A percentile compares a stretch with the other conserved stretches of the same genome.
Conservation (phyloP, 1,140 invertebrate species). For the Proales similis region DNA sequence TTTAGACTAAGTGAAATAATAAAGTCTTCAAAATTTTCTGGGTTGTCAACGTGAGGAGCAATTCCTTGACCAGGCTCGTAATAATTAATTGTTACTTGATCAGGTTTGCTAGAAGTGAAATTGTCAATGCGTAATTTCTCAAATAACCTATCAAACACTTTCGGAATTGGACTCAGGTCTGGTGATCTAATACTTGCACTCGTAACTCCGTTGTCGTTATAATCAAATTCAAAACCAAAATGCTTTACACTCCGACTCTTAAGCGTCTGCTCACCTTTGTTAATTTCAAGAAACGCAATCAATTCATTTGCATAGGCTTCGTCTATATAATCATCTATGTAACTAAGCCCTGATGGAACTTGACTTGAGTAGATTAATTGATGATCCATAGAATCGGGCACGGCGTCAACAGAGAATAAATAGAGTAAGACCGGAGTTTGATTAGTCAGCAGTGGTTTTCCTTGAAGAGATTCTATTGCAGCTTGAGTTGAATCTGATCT, state of each 20-base stretch:
- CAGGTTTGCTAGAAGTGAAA: constrained; percentile 58
- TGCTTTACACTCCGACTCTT: constrained; percentile 83
- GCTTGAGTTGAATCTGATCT: background rate
- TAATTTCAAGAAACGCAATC: background rate
- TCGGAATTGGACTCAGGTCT: no score
- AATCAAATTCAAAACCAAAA: constrained; percentile 86
- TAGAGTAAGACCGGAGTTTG: constrained; percentile 25
- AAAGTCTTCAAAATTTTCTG: constrained; percentile 79
- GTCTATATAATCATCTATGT: constrained; percentile 21
- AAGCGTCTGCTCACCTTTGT: constrained; percentile 37
- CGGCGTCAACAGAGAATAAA: constrained; percentile 24
- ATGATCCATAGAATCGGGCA: background rate
- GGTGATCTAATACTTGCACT: no score
- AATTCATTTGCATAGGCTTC: constrained; percentile 24
- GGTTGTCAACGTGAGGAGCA: constrained; percentile 87
- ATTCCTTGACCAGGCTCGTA: constrained; percentile 89
- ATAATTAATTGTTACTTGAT: constrained; percentile 86
- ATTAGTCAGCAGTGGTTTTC: constrained; percentile 13
- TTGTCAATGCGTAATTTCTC: constrained; percentile 56
- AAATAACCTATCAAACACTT: constrained; percentile 63
- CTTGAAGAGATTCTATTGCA: constrained; percentile 10
- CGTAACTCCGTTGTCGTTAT: constrained; percentile 79
- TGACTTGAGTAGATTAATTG: background rate
- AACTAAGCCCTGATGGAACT: constrained; percentile 6
- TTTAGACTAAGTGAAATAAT: constrained; percentile 80